phyloP scores from a whole-genome alignment of 2,797 vertebrate genomes.

The Eutrigla gurnardus region DNA sequence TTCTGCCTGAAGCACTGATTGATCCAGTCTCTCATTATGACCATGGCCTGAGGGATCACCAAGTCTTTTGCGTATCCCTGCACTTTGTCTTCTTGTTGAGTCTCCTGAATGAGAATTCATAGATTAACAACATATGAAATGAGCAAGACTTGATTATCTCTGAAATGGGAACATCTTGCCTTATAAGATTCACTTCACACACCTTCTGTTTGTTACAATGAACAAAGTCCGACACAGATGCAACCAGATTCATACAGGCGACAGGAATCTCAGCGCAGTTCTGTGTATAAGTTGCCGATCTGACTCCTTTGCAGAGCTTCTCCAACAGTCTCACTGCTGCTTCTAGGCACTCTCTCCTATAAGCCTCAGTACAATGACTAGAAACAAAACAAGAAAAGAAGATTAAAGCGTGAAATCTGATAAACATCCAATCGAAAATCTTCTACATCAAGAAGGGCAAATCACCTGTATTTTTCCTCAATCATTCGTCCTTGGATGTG shows the following conservation, averaged over 20 bases:
- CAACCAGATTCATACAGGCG: constrained; percentile 77
- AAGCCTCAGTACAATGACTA: constrained; percentile 64
- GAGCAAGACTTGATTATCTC: neutral
- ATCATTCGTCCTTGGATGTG: constrained; percentile 71
- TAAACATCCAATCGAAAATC: neutral
- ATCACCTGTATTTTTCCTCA: constrained; percentile 81
- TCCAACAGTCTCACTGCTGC: constrained; percentile 81
- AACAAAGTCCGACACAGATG: constrained; percentile 73
- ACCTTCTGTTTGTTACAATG: constrained; percentile 56
- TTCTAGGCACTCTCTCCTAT: constrained; percentile 71
- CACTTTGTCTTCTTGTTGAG: constrained; percentile 17
- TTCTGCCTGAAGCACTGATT: constrained; percentile 40
- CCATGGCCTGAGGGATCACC: constrained; percentile 49
- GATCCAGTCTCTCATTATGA: constrained; percentile 78
- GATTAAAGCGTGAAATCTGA: neutral
- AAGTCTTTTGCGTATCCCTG: constrained; percentile 20
- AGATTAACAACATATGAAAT: neutral
- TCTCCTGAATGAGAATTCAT: constrained; percentile 36
- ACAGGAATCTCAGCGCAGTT: constrained; percentile 50
- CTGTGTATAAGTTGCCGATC: accelerated
- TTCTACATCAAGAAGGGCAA: neutral
- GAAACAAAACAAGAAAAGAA: neutral
- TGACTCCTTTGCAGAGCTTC: constrained; percentile 73
- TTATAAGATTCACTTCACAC: constrained; percentile 7
- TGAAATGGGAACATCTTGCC: neutral